Percentiles rank a stretch among this genome's conserved stretches.
These are phyloP conservation scores for Polypedilum vanderplanki DNA, from an alignment of 1,140 invertebrate genomes.

Conservation along the genomic window DNA sequence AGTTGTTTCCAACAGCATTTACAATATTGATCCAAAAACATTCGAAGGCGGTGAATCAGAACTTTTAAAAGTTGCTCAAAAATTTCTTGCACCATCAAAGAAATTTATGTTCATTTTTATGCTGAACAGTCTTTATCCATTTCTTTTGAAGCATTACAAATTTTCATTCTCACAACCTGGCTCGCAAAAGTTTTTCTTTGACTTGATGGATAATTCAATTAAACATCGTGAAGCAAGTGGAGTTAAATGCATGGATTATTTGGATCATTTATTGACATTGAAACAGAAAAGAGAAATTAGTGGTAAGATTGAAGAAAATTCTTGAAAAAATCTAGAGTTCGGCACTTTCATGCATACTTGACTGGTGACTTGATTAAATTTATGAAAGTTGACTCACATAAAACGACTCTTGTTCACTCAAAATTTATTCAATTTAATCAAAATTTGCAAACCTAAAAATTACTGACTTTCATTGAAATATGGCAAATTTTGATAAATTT, in stretches of 20 bases:
- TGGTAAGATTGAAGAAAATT: not conserved
- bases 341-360: too few relatives aligned
- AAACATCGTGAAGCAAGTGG: not conserved
- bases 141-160: not conserved
- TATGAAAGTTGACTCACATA: too few relatives aligned
- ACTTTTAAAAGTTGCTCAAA: not conserved
- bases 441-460: too few relatives aligned
- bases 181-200: not conserved
- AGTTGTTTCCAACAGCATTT: not conserved
- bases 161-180: not conserved
- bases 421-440: too few relatives aligned
- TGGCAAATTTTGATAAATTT: not conserved
- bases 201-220: not conserved
- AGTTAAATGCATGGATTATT: not conserved
- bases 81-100: not conserved
- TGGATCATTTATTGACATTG: not conserved
- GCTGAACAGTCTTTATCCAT: not conserved
- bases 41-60: conserved; percentile 8
- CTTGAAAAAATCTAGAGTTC: too few relatives aligned
- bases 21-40: conserved; percentile 15
- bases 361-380: too few relatives aligned
- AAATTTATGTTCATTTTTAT: not conserved
- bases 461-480: too few relatives aligned
- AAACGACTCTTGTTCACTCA: too few relatives aligned
- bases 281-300: not conserved